A percentile compares a stretch with the other conserved stretches of the same genome.
Evolutionary conservation across 2,797 vertebrate species (phyloP).

Genomic region (Rhynchonycteris naso): DNA sequence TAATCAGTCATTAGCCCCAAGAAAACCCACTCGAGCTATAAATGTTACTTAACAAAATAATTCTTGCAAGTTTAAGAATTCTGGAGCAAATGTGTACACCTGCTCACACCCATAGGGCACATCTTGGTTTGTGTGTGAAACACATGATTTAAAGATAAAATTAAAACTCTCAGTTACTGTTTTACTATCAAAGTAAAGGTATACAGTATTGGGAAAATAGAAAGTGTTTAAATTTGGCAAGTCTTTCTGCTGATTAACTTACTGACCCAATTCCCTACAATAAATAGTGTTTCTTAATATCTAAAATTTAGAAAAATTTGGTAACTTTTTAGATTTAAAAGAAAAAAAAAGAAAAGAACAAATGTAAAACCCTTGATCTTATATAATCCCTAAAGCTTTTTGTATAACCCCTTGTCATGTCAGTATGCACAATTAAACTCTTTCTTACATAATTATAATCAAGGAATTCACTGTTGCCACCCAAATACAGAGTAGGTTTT

Average conservation of each 20-base stretch:
- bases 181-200: not conserved
- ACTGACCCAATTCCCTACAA: not conserved
- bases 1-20: not conserved
- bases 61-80: not conserved
- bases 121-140: not conserved
- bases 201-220: not conserved
- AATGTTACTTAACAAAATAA: not conserved
- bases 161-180: not conserved
- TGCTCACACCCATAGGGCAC: not conserved
- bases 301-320: slow-evolving; percentile 38
- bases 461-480: slow-evolving; percentile 70
- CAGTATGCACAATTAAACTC: slow-evolving; percentile 69
- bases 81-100: not conserved
- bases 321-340: slow-evolving; percentile 54
- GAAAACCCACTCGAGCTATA: not conserved
- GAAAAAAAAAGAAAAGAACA: slow-evolving; percentile 19
- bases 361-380: slow-evolving; percentile 62
- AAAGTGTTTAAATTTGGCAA: not conserved
- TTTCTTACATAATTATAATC: slow-evolving; percentile 60
- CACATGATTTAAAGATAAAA: not conserved
- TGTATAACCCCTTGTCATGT: slow-evolving; percentile 68
- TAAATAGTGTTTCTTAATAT: slow-evolving; percentile 3
- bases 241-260: not conserved
- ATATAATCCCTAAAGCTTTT: slow-evolving; percentile 77
- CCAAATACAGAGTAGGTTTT: slow-evolving; percentile 74